phyloP scores from a whole-genome alignment of 2,113 vertebrate species.

The Melanostigma gelatinosum region DNA sequence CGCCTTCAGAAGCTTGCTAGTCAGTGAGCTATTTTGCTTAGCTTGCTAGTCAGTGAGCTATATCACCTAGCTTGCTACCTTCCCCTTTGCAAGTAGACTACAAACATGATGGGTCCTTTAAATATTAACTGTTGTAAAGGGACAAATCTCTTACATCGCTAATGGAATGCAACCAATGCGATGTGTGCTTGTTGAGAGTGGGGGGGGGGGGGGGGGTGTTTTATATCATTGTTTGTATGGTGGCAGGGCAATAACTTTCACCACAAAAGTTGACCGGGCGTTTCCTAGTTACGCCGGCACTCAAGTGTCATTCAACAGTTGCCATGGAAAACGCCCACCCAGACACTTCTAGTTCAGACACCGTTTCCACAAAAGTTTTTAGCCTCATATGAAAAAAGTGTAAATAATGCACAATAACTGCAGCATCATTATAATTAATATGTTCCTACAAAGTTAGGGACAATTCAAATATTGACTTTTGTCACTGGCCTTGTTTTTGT shows the following conservation, averaged over 20 bases:
- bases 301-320: conserved; percentile 1
- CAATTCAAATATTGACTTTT: too few species aligned
- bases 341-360: not conserved
- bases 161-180: not conserved
- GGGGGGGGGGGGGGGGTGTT: too few species aligned
- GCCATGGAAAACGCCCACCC: not conserved
- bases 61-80: not conserved
- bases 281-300: conserved; percentile 2
- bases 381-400: not conserved
- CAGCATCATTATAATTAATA: not conserved
- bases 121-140: not conserved
- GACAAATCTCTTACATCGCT: not conserved
- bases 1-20: not conserved
- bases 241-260: not conserved
- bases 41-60: too few species aligned
- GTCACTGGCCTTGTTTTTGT: conserved; percentile 3
- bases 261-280: not conserved
- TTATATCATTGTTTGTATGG: not conserved
- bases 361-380: not conserved
- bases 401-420: not conserved
- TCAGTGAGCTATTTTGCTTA: not conserved
- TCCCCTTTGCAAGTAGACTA: not conserved
- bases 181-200: not conserved
- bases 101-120: not conserved
- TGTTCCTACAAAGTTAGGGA: not conserved